These are phyloP conservation scores for Vanessa atalanta DNA, from an alignment of 1,140 invertebrate genomes.

Conservation along the genomic window DNA sequence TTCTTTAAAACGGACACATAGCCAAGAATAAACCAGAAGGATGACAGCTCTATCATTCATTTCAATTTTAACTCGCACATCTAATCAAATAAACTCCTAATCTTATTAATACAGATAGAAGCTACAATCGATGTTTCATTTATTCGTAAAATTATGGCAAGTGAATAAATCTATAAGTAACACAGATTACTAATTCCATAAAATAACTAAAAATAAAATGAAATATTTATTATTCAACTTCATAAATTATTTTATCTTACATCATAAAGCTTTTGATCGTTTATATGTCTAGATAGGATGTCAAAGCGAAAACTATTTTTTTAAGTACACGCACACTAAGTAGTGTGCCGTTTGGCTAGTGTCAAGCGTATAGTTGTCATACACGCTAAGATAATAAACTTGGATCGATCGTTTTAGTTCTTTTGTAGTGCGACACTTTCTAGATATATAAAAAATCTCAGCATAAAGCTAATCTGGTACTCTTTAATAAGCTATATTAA, in stretches of 20 bases:
- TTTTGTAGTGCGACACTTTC: no score
- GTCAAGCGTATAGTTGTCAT: no score
- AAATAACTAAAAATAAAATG: neutral
- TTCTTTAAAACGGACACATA: no score
- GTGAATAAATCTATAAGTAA: constrained; percentile 21
- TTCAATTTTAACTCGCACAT: neutral
- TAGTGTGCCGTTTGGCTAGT: no score
- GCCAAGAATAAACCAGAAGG: no score
- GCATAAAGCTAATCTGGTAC: constrained; percentile 3
- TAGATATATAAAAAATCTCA: no score
- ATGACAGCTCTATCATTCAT: neutral
- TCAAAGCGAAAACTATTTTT: no score
- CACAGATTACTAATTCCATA: neutral
- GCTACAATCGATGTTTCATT: constrained; percentile 42
- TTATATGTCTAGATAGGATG: no score
- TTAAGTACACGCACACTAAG: no score
- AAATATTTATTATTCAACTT: neutral
- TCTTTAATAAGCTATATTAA: neutral
- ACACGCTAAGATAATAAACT: no score
- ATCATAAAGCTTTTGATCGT: neutral
- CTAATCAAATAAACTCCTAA: constrained; percentile 22
- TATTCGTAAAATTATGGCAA: constrained; percentile 35
- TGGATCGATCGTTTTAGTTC: no score
- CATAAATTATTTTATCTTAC: constrained; percentile 6
- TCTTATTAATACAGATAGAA: constrained; percentile 30